Conservation (phyloP, 2,797 vertebrate genomes). For the Octomys mimax region DNA sequence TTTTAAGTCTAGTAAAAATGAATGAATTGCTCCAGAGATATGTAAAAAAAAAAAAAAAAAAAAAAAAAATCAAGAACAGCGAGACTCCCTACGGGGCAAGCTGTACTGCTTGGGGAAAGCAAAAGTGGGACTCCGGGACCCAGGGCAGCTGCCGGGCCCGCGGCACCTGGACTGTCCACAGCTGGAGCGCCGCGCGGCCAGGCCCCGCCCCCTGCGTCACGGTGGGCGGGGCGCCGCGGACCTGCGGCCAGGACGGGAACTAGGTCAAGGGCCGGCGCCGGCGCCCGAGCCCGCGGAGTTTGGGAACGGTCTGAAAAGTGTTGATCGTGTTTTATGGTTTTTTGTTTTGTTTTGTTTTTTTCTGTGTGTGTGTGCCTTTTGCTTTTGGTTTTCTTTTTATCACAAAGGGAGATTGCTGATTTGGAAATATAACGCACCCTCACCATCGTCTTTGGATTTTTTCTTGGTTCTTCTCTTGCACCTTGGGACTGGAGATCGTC, state of each 20-base stretch:
- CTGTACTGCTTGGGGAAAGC: background rate
- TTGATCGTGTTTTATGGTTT: too few relatives aligned
- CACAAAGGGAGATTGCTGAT: slow-evolving; percentile 14
- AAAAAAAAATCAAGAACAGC: background rate
- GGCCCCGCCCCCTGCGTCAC: slow-evolving; percentile 52
- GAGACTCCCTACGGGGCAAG: accelerated
- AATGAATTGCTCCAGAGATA: background rate
- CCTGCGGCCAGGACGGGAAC: background rate
- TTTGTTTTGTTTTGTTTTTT: too few relatives aligned
- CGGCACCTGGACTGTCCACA: accelerated
- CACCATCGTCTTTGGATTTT: background rate
- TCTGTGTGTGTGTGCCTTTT: too few relatives aligned
- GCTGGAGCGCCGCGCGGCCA: accelerated
- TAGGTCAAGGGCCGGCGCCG: accelerated
- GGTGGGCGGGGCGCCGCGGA: background rate
- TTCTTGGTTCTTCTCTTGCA: background rate
- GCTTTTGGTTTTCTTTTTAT: background rate
- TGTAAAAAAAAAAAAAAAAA: background rate
- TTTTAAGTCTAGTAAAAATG: background rate
- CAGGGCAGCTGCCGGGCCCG: accelerated
- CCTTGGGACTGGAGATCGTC: background rate
- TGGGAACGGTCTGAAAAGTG: background rate
- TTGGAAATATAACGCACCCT: background rate
- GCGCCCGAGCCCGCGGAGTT: background rate
- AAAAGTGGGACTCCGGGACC: accelerated